Evolutionary conservation across 2,797 vertebrate species (phyloP).

Genomic region (Vespertilio murinus): DNA sequence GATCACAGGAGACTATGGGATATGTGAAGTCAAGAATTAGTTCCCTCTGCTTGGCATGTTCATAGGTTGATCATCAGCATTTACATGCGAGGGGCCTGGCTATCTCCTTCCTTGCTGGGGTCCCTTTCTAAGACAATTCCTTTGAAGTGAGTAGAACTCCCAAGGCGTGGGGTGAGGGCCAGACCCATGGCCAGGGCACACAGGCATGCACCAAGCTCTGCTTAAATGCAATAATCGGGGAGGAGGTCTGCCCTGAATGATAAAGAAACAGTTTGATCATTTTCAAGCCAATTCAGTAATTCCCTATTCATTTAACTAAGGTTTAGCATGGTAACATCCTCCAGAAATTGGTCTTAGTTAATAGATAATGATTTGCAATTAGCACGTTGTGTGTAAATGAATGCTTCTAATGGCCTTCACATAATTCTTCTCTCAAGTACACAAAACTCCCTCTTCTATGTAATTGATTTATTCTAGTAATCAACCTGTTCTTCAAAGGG

Average conservation of each 20-base stretch:
- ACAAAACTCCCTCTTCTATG: neutral
- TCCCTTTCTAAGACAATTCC: neutral
- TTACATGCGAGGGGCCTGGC: no score
- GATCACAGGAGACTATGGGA: neutral
- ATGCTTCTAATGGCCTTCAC: slow-evolving; percentile 16
- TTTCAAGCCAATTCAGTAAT: slow-evolving; percentile 11
- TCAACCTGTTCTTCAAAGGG: slow-evolving; percentile 40
- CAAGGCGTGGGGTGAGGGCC: neutral
- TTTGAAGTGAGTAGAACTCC: neutral
- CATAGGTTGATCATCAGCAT: neutral
- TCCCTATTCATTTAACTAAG: slow-evolving; percentile 55
- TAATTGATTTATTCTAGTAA: slow-evolving; percentile 61
- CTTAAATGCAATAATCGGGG: fast-evolving
- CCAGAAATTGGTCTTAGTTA: slow-evolving; percentile 59
- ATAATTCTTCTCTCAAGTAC: slow-evolving; percentile 57
- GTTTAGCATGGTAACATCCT: neutral
- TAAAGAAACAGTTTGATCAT: neutral
- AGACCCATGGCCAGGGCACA: fast-evolving
- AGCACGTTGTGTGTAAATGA: slow-evolving; percentile 45
- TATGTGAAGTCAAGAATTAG: neutral
- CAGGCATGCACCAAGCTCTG: neutral
- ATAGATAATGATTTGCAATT: slow-evolving; percentile 74
- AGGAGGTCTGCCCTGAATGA: neutral
- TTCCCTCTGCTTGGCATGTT: neutral
- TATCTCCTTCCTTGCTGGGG: neutral